Evolutionary conservation across 2,113 vertebrate species (phyloP).

Genomic region (Phalacrocorax aristotelis): DNA sequence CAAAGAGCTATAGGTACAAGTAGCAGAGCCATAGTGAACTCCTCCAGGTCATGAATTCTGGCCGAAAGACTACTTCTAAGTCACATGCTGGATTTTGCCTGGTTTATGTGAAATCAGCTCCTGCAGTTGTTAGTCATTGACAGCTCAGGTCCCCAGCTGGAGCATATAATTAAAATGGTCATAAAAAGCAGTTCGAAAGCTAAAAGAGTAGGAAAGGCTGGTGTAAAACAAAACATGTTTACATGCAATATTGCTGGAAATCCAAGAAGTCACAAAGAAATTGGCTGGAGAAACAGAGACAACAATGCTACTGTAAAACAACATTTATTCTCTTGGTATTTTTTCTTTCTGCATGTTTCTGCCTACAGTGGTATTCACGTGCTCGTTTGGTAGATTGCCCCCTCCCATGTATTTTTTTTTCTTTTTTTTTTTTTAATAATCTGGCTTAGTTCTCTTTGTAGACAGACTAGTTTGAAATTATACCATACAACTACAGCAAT

Average conservation of each 20-base stretch:
- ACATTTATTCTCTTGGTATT: accelerated
- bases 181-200: background rate
- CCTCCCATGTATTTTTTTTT: background rate
- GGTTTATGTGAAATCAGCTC: background rate
- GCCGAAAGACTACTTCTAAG: background rate
- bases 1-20: background rate
- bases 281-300: background rate
- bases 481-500: background rate
- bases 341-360: background rate
- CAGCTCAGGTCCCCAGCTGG: background rate
- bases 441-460: background rate
- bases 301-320: background rate
- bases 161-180: background rate
- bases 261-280: background rate
- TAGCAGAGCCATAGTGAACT: background rate
- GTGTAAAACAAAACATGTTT: background rate
- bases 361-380: background rate
- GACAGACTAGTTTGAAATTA: background rate
- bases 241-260: background rate
- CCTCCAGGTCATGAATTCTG: background rate
- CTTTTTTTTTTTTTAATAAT: too few species aligned
- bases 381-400: background rate
- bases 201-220: background rate
- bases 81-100: background rate
- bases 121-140: background rate